Percentiles rank a stretch among this genome's conserved stretches.
phyloP scores from a whole-genome alignment of 2,797 vertebrate species.

The Ceyx erithaca region DNA sequence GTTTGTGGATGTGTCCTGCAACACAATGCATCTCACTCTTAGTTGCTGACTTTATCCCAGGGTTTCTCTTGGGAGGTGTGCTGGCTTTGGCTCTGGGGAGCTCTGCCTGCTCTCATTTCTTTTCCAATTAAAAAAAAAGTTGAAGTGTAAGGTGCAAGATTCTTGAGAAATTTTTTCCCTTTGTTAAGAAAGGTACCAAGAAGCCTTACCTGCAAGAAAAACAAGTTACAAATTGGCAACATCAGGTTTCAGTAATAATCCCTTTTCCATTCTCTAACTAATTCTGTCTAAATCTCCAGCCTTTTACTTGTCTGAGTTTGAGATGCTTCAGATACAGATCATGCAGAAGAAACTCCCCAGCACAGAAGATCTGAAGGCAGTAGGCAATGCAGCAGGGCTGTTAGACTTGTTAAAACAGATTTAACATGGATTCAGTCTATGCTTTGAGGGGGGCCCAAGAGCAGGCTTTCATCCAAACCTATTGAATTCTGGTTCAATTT shows the following conservation, averaged over 20 bases:
- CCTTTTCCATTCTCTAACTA: slow-evolving; percentile 30
- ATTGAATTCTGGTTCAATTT: slow-evolving; percentile 49
- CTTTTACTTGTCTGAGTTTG: neutral
- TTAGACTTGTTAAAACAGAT: slow-evolving; percentile 48
- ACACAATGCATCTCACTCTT: neutral
- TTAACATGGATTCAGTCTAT: neutral
- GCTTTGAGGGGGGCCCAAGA: slow-evolving; percentile 29
- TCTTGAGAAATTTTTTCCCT: neutral
- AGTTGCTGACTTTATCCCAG: neutral
- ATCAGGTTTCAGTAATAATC: slow-evolving; percentile 38
- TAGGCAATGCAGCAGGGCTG: neutral
- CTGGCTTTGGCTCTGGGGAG: neutral
- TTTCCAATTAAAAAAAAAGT: neutral
- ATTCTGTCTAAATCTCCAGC: slow-evolving; percentile 23
- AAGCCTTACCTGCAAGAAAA: slow-evolving; percentile 29
- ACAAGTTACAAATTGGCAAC: slow-evolving; percentile 10
- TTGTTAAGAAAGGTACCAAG: neutral
- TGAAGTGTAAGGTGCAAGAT: neutral
- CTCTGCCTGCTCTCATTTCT: neutral
- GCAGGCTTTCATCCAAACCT: slow-evolving; percentile 58
- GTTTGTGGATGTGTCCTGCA: neutral
- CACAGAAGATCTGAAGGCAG: neutral
- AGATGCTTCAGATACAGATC: neutral
- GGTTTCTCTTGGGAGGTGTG: neutral
- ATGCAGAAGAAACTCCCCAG: neutral